Conservation (phyloP, 1,140 invertebrate genomes). For the Diploscapter pachys region DNA sequence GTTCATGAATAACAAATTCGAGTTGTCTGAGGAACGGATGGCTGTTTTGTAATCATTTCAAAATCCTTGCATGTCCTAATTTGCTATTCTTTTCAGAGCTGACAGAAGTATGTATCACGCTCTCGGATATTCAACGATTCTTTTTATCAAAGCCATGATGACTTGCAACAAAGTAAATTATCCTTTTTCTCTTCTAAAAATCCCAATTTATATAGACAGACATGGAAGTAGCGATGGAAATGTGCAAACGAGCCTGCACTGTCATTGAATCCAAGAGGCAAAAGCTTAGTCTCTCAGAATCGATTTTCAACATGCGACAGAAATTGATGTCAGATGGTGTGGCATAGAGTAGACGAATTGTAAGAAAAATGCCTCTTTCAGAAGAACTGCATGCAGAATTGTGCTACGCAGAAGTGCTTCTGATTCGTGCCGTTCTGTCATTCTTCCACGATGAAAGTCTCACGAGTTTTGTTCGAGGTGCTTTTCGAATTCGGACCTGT, state of each 20-base stretch:
- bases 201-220: slow-evolving; percentile 63
- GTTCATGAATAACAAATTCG: slow-evolving; percentile 84
- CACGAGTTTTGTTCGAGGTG: slow-evolving; percentile 85
- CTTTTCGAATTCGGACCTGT: slow-evolving; percentile 84
- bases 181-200: slow-evolving; percentile 22
- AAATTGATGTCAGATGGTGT: slow-evolving; percentile 40
- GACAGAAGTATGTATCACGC: slow-evolving; percentile 84
- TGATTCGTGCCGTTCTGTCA: slow-evolving; percentile 81
- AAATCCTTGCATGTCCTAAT: background rate
- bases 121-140: slow-evolving; percentile 80
- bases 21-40: slow-evolving; percentile 73
- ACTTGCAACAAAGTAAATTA: slow-evolving; percentile 78
- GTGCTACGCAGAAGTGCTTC: slow-evolving; percentile 83
- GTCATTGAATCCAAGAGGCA: slow-evolving; percentile 74
- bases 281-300: slow-evolving; percentile 73
- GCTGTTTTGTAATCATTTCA: slow-evolving; percentile 68
- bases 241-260: slow-evolving; percentile 72
- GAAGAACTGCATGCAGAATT: slow-evolving; percentile 90
- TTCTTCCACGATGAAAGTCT: slow-evolving; percentile 92
- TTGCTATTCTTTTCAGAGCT: slow-evolving; percentile 65
- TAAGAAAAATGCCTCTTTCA: slow-evolving; percentile 58
- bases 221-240: slow-evolving; percentile 71
- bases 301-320: slow-evolving; percentile 63
- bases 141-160: slow-evolving; percentile 84
- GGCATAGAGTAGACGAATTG: too few species aligned